Evolutionary conservation across 2,888 invertebrate genomes (phyloP).

Genomic region (Esperia sulphurella): DNA sequence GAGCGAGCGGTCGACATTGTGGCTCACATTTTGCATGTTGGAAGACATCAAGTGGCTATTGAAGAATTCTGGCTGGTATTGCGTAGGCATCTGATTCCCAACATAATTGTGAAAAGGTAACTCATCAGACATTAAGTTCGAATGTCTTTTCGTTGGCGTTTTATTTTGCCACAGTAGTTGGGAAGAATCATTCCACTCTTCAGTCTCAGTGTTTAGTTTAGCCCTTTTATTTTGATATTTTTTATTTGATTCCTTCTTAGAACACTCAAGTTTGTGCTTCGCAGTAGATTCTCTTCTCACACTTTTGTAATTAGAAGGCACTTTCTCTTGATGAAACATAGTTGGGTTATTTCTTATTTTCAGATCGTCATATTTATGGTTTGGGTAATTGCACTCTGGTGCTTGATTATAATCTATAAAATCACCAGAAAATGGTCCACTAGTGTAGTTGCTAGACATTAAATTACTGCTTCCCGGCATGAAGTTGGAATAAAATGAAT

Average conservation of each 20-base stretch:
- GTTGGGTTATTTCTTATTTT: conserved; percentile 62
- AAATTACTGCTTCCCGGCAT: conserved; percentile 64
- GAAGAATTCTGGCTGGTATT: conserved; percentile 67
- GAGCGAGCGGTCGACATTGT: conserved; percentile 54
- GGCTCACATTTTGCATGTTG: conserved; percentile 56
- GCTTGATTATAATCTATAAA: conserved; percentile 68
- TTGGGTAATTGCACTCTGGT: conserved; percentile 62
- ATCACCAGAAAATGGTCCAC: conserved; percentile 60
- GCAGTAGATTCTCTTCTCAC: conserved; percentile 60
- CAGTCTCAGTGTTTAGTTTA: conserved; percentile 54
- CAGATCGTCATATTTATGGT: conserved; percentile 67
- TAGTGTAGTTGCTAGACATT: conserved; percentile 61
- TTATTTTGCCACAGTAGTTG: conserved; percentile 68
- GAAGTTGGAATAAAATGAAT: conserved; percentile 70
- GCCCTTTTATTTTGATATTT: conserved; percentile 66
- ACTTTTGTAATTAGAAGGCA: conserved; percentile 50
- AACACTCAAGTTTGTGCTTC: conserved; percentile 70
- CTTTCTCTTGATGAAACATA: conserved; percentile 55
- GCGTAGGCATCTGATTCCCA: conserved; percentile 61
- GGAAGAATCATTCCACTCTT: conserved; percentile 63
- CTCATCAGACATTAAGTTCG: conserved; percentile 60
- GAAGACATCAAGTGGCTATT: conserved; percentile 65
- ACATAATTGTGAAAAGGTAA: conserved; percentile 63
- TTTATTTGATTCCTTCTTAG: conserved; percentile 67
- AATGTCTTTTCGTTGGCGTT: conserved; percentile 47